Evolutionary conservation across 2,797 vertebrate species (phyloP).

Genomic region (Manis crassicaudata): DNA sequence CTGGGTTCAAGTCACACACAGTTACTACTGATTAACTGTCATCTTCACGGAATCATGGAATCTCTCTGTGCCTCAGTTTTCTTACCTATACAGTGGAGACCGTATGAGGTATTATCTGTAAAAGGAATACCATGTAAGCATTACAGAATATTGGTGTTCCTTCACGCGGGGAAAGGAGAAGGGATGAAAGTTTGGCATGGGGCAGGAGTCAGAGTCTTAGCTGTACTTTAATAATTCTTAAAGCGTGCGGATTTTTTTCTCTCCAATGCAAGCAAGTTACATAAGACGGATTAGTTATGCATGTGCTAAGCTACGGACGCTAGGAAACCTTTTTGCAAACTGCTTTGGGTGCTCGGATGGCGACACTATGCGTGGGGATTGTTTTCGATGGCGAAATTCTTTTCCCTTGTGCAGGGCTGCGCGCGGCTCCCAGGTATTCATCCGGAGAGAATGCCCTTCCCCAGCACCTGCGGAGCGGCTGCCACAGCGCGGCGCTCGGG

Average conservation of each 20-base stretch:
- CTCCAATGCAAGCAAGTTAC: background rate
- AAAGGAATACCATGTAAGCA: background rate
- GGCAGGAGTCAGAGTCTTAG: background rate
- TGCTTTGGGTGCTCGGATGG: background rate
- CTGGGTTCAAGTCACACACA: background rate
- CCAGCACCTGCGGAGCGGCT: background rate
- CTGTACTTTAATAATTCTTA: background rate
- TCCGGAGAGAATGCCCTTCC: background rate
- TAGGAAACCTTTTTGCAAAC: background rate
- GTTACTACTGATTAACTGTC: background rate
- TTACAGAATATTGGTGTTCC: background rate
- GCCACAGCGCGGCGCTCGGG: constrained; percentile 66
- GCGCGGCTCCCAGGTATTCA: background rate
- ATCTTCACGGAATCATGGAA: background rate
- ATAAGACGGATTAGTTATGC: background rate
- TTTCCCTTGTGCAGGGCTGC: background rate
- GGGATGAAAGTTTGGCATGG: background rate
- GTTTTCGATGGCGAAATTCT: background rate
- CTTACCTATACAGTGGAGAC: background rate
- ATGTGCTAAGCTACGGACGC: background rate
- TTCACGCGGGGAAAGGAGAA: background rate
- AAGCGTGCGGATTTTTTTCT: background rate
- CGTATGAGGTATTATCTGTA: background rate
- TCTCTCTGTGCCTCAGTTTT: background rate
- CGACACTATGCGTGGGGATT: too few species aligned